phyloP scores from a whole-genome alignment of 64 coral and sea anemone genomes.

The Cladopsammia gracilis region DNA sequence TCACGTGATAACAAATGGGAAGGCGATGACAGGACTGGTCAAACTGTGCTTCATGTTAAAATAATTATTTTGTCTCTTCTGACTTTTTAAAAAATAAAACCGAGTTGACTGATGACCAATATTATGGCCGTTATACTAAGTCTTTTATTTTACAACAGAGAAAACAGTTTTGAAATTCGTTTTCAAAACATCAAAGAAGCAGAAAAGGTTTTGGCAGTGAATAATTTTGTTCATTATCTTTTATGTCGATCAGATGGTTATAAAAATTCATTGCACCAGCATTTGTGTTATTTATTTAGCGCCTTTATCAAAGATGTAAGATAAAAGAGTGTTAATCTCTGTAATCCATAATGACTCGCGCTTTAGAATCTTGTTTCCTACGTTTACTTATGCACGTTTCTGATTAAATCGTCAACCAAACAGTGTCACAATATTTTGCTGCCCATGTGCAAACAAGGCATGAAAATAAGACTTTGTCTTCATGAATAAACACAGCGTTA shows the following conservation, averaged over 20 bases:
- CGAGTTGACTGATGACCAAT: too few species aligned
- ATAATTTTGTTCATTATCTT: conserved; percentile 23
- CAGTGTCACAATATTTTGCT: conserved; percentile 7
- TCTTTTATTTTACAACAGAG: too few species aligned
- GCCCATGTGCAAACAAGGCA: background rate
- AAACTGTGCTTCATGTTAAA: background rate
- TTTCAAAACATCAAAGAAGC: too few species aligned
- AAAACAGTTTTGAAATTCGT: too few species aligned
- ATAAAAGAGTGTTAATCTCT: background rate
- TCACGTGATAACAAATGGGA: background rate
- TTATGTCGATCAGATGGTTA: background rate
- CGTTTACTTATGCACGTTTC: background rate
- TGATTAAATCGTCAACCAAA: conserved; percentile 13
- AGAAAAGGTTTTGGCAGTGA: background rate
- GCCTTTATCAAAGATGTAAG: background rate
- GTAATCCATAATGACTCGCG: background rate
- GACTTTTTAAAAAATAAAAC: too few species aligned
- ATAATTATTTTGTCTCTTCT: background rate
- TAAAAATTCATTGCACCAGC: conserved; percentile 32
- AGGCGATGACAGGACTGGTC: too few species aligned
- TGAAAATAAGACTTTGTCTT: conserved; percentile 12
- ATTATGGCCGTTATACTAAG: too few species aligned
- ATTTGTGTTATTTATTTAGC: conserved; percentile 17
- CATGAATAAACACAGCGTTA: conserved; percentile 16
- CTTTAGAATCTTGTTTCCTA: background rate